Percentiles rank a stretch among this genome's conserved stretches.
Conservation (phyloP, 2,797 vertebrate species). For the Calcarius lapponicus region DNA sequence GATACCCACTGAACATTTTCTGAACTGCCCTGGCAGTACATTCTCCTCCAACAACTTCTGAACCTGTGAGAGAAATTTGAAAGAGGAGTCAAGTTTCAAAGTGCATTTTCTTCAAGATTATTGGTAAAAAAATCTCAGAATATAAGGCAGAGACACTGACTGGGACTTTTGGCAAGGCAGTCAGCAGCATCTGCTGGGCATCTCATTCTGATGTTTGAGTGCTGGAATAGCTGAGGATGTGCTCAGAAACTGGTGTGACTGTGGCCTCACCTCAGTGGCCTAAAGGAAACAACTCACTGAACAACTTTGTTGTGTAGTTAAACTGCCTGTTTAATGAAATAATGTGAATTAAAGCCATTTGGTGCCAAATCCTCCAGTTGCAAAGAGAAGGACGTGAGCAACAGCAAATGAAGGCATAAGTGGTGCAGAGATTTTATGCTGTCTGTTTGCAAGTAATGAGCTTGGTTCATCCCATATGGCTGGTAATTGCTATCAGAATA, state of each 20-base stretch:
- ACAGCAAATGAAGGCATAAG: neutral
- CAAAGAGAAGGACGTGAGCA: neutral
- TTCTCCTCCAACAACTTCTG: neutral
- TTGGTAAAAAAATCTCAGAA: neutral
- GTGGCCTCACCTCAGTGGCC: neutral
- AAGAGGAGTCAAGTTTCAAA: neutral
- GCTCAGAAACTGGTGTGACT: neutral
- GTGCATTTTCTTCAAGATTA: neutral
- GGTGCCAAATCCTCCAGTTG: neutral
- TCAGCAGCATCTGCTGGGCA: neutral
- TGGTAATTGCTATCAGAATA: neutral
- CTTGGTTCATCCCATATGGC: neutral
- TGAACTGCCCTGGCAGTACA: neutral
- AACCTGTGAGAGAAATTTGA: neutral
- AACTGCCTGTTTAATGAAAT: neutral
- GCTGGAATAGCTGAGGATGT: neutral
- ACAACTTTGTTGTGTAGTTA: neutral
- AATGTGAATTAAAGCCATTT: neutral
- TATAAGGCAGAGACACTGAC: neutral
- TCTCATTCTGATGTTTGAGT: neutral
- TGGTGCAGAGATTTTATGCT: neutral
- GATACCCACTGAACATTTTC: neutral
- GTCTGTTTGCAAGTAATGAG: neutral
- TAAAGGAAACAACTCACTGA: neutral
- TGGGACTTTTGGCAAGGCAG: fast-evolving